phyloP scores from a whole-genome alignment of 2,113 vertebrate species.

The Phylloscopus trochiloides region DNA sequence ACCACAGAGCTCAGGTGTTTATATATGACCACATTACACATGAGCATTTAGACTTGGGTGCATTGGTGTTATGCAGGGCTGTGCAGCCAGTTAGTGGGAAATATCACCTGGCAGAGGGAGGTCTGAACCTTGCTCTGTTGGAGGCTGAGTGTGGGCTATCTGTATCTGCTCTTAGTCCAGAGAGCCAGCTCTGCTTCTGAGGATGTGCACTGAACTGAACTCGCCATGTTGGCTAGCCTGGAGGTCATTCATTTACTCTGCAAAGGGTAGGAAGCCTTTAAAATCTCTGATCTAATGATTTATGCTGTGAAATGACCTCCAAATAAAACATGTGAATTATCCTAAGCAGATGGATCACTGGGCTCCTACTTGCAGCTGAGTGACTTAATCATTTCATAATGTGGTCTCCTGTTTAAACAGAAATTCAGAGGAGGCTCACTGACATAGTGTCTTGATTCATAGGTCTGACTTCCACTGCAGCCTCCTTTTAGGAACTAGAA shows the following conservation, averaged over 20 bases:
- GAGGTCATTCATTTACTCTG: background rate
- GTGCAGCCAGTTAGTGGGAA: background rate
- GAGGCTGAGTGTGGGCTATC: accelerated
- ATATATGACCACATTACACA: background rate
- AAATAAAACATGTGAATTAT: background rate
- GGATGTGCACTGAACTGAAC: background rate
- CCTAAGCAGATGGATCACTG: background rate
- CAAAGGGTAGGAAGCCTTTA: background rate
- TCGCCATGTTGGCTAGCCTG: background rate
- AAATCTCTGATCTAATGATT: background rate
- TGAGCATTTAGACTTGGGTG: background rate
- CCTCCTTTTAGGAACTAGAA: background rate
- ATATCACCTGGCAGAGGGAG: background rate
- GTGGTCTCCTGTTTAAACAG: background rate
- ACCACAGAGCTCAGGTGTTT: background rate
- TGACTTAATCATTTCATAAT: background rate
- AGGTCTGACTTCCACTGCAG: background rate
- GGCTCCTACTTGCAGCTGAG: background rate
- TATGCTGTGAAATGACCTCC: background rate
- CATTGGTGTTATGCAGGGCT: background rate
- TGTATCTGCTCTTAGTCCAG: background rate
- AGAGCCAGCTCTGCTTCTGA: background rate
- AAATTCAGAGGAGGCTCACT: background rate
- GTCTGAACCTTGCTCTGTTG: background rate
- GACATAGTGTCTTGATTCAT: background rate